Evolutionary conservation across 2,797 vertebrate species (phyloP).

Genomic region (Arrhamphus sclerolepis): DNA sequence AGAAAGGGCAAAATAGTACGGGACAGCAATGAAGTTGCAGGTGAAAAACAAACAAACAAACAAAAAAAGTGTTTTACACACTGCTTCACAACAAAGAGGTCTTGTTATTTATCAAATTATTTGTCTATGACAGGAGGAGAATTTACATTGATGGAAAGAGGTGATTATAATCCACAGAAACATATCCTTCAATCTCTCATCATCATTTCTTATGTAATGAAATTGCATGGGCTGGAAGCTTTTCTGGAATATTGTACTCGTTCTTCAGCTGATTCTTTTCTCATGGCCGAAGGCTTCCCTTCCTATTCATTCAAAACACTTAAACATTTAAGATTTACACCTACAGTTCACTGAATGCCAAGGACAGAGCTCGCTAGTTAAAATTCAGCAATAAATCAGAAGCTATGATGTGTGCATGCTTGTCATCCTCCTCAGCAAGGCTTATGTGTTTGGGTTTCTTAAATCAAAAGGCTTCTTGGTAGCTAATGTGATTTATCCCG

Average conservation of each 20-base stretch:
- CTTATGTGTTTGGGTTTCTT: slow-evolving; percentile 51
- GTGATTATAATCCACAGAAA: background rate
- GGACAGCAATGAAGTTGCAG: slow-evolving; percentile 4
- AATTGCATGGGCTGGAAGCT: slow-evolving; percentile 63
- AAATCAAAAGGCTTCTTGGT: slow-evolving; percentile 63
- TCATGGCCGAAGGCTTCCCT: slow-evolving; percentile 51
- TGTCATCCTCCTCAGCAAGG: slow-evolving; percentile 29
- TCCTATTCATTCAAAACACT: slow-evolving; percentile 56
- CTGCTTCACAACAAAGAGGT: slow-evolving; percentile 11
- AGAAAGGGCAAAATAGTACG: slow-evolving; percentile 46
- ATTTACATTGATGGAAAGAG: background rate
- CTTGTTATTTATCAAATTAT: slow-evolving; percentile 5
- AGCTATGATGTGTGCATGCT: slow-evolving; percentile 38
- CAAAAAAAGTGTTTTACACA: too few species aligned
- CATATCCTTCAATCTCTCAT: slow-evolving; percentile 30
- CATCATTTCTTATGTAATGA: slow-evolving; percentile 46
- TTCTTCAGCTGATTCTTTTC: slow-evolving; percentile 57
- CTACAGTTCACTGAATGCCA: slow-evolving; percentile 50
- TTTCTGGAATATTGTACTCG: slow-evolving; percentile 66
- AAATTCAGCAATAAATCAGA: slow-evolving; percentile 67
- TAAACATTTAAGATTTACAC: slow-evolving; percentile 57
- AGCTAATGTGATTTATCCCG: slow-evolving; percentile 67
- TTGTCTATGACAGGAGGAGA: background rate
- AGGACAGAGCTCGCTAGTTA: slow-evolving; percentile 51
- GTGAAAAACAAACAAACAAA: background rate